Percentiles rank a stretch among this genome's conserved stretches.
Evolutionary conservation across 2,797 vertebrate species (phyloP).

Genomic region (Sebastiscus albofasciatus): DNA sequence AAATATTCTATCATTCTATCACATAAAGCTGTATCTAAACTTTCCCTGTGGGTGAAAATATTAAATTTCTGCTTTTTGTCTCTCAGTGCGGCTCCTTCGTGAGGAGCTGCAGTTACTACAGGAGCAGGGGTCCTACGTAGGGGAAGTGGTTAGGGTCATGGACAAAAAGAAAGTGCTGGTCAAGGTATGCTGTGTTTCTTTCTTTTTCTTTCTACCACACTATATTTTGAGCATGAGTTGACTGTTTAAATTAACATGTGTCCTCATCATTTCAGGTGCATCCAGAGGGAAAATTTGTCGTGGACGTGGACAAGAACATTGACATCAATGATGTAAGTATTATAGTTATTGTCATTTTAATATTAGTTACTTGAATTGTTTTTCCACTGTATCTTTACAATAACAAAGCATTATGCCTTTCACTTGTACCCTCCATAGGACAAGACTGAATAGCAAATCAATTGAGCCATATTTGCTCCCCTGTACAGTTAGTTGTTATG

Average conservation of each 20-base stretch:
- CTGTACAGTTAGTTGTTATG: not conserved
- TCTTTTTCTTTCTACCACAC: not conserved
- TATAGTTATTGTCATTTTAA: not conserved
- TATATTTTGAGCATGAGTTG: not conserved
- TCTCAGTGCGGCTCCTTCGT: slow-evolving; percentile 91
- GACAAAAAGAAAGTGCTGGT: slow-evolving; percentile 99
- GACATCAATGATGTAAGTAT: slow-evolving; percentile 97
- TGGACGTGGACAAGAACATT: slow-evolving; percentile 99
- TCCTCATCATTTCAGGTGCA: slow-evolving; percentile 87
- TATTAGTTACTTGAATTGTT: not conserved
- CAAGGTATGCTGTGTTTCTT: slow-evolving; percentile 83
- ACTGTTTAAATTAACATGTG: not conserved
- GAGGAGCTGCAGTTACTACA: slow-evolving; percentile 97
- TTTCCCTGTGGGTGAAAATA: not conserved
- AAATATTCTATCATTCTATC: not conserved
- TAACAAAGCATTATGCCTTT: not conserved
- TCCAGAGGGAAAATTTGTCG: slow-evolving; percentile 97
- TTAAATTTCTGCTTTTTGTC: not conserved
- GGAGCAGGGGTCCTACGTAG: slow-evolving; percentile 98
- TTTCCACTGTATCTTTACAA: not conserved
- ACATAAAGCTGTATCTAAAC: not conserved
- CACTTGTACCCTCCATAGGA: not conserved
- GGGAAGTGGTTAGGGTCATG: slow-evolving; percentile 98
- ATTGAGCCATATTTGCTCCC: not conserved
- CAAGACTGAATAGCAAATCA: not conserved